These are phyloP conservation scores for Myopa testacea DNA, from an alignment of 2,888 invertebrate species.

Conservation along the genomic window DNA sequence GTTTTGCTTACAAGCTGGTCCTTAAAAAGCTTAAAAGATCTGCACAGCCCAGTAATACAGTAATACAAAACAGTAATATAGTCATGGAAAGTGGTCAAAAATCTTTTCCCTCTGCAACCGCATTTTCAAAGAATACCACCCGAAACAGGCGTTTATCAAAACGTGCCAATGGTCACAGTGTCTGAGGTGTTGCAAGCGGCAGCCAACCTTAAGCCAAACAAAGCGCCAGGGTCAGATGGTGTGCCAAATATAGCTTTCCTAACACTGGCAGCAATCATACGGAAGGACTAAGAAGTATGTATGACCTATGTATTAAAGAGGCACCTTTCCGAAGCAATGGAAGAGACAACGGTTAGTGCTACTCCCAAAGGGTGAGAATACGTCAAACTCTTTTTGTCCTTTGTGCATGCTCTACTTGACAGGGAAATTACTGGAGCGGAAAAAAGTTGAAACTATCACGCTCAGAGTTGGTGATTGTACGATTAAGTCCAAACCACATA, in stretches of 20 bases:
- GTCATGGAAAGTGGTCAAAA: neutral
- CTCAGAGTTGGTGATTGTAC: neutral
- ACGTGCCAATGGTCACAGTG: neutral
- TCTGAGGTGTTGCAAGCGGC: neutral
- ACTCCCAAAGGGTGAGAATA: neutral
- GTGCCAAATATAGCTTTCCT: neutral
- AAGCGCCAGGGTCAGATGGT: neutral
- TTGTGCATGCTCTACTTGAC: neutral
- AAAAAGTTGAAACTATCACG: neutral
- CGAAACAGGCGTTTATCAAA: neutral
- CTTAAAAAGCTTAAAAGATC: too few relatives aligned
- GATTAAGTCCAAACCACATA: neutral
- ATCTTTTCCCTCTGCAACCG: neutral
- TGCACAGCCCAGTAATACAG: neutral
- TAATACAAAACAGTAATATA: too few relatives aligned
- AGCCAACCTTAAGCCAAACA: neutral
- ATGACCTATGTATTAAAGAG: neutral
- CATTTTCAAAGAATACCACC: neutral
- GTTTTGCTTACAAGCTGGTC: too few relatives aligned
- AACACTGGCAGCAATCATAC: neutral
- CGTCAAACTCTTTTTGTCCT: neutral
- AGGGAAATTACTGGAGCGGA: neutral
- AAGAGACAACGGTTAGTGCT: neutral
- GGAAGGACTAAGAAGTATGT: neutral
- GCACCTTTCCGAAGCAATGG: neutral